A percentile compares a stretch with the other conserved stretches of the same genome.
phyloP scores from a whole-genome alignment of 2,888 invertebrate species.

The Anagyrus pseudococci region DNA sequence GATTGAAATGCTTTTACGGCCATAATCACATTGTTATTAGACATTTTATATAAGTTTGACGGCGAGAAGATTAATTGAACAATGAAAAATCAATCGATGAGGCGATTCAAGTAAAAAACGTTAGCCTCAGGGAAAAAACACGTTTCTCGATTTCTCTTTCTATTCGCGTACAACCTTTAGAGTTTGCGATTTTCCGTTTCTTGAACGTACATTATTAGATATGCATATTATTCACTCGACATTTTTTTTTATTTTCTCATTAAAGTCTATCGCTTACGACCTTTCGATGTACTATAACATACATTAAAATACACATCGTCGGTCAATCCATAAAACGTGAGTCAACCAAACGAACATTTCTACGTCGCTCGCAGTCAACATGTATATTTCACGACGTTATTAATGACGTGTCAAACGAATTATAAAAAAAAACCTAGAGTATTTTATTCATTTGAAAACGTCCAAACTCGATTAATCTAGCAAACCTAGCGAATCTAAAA shows the following conservation, averaged over 20 bases:
- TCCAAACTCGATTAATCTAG: no score
- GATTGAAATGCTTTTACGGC: no score
- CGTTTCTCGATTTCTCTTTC: constrained; percentile 27
- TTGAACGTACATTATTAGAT: constrained; percentile 21
- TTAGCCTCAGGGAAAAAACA: constrained; percentile 8
- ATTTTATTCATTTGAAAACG: no score
- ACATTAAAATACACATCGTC: constrained; percentile 12
- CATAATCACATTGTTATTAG: no score
- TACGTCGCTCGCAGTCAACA: no score
- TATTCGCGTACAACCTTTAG: constrained; percentile 38
- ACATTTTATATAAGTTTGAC: no score
- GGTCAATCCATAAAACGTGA: no score
- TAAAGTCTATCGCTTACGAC: constrained; percentile 16
- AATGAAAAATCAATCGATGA: not conserved
- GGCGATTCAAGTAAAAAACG: not conserved
- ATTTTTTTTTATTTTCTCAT: constrained; percentile 1
- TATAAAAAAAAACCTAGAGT: no score
- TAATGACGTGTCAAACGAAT: no score
- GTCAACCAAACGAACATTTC: no score
- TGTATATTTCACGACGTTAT: no score
- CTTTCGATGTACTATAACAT: constrained; percentile 20
- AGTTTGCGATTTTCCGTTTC: constrained; percentile 38
- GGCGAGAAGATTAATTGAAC: not conserved
- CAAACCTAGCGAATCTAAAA: no score
- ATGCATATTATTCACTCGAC: not conserved